Percentiles rank a stretch among this genome's conserved stretches.
phyloP scores from a whole-genome alignment of 2,113 vertebrate species.

The Hipposideros armiger region DNA sequence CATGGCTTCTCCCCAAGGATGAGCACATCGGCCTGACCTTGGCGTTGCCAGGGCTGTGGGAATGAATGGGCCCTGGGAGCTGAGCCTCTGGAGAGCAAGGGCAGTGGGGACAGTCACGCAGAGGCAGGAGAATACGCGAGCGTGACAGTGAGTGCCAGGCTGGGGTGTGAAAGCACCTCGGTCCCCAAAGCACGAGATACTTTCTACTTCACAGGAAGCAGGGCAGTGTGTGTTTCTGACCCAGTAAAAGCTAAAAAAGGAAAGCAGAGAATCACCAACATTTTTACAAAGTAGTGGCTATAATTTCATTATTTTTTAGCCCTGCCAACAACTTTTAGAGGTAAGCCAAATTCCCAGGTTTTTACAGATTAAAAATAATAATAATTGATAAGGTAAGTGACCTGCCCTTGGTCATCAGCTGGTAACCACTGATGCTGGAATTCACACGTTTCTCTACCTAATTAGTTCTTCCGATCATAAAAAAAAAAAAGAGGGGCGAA shows the following conservation, averaged over 20 bases:
- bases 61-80: background rate
- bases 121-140: background rate
- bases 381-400: background rate
- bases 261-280: background rate
- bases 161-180: background rate
- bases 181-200: background rate
- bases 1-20: no score
- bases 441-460: background rate
- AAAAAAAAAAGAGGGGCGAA: no score
- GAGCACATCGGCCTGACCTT: background rate
- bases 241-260: background rate
- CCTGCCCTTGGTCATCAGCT: background rate
- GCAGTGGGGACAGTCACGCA: background rate
- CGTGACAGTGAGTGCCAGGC: background rate
- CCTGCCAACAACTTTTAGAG: background rate
- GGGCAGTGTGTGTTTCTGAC: background rate
- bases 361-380: background rate
- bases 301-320: background rate
- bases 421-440: background rate
- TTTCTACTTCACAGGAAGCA: background rate
- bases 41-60: background rate
- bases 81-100: background rate
- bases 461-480: background rate
- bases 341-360: background rate
- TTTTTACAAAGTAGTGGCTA: background rate